Evolutionary conservation across 2,797 vertebrate species (phyloP).

Genomic region (Notolabrus celidotus): DNA sequence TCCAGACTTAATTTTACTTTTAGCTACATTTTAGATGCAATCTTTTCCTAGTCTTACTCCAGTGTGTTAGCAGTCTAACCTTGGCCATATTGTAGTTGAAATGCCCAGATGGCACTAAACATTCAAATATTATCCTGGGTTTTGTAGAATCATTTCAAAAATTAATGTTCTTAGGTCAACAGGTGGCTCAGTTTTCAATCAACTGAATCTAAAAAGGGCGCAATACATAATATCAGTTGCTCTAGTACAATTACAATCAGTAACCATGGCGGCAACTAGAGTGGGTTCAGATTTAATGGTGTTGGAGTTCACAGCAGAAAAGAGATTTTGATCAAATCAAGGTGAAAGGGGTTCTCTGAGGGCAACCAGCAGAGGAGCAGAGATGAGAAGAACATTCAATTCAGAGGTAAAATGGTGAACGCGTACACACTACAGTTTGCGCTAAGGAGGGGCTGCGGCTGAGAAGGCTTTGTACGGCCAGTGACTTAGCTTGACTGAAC

Average conservation of each 20-base stretch:
- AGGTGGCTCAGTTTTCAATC: neutral
- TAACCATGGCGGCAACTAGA: neutral
- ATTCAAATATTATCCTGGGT: neutral
- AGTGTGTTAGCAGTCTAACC: neutral
- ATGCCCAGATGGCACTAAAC: neutral
- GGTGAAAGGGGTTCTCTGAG: slow-evolving; percentile 26
- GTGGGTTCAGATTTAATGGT: slow-evolving; percentile 7
- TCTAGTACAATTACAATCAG: neutral
- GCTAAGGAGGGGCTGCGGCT: slow-evolving; percentile 12
- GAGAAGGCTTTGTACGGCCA: slow-evolving; percentile 5
- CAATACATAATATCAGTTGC: neutral
- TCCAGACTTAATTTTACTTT: neutral
- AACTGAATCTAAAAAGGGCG: neutral
- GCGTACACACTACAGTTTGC: slow-evolving; percentile 7
- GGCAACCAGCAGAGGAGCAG: slow-evolving; percentile 8
- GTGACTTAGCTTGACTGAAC: slow-evolving; percentile 32
- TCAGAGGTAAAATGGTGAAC: slow-evolving; percentile 29
- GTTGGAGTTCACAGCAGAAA: slow-evolving; percentile 1
- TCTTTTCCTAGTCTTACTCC: neutral
- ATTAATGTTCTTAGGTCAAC: neutral
- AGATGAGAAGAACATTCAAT: slow-evolving; percentile 21
- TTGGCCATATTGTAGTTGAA: neutral
- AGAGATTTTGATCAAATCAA: slow-evolving; percentile 44
- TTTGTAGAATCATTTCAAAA: neutral
- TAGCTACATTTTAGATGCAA: neutral